Conservation (phyloP, 2,888 invertebrate species). For the Sesia apiformis region DNA sequence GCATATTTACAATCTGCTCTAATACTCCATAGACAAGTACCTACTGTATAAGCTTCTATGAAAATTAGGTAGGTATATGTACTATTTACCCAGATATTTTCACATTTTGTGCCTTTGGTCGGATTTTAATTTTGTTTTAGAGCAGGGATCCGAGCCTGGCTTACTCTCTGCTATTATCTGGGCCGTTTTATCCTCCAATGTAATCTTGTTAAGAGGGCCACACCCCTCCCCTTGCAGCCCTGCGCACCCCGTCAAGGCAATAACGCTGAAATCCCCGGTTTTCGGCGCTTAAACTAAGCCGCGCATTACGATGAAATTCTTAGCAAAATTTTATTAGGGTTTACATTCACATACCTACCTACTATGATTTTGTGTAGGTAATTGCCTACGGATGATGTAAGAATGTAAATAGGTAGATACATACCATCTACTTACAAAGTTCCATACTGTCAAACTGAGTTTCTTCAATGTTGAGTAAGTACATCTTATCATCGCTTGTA, state of each 20-base stretch:
- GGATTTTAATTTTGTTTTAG: conserved; percentile 66
- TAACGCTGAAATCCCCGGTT: conserved; percentile 65
- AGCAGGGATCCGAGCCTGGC: conserved; percentile 35
- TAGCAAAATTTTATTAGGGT: not conserved
- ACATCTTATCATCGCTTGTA: no score
- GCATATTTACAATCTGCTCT: no score
- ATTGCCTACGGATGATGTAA: no score
- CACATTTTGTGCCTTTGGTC: conserved; percentile 12
- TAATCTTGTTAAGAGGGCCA: conserved; percentile 72
- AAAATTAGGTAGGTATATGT: no score
- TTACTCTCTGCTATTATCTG: conserved; percentile 64
- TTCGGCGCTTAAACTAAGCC: conserved; percentile 64
- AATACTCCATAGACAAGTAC: no score
- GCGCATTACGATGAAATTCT: conserved; percentile 44
- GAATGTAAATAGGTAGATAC: no score
- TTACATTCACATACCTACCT: not conserved
- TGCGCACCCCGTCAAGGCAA: conserved; percentile 37
- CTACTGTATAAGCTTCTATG: no score
- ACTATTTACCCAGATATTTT: no score
- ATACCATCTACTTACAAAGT: no score
- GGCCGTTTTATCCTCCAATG: conserved; percentile 69
- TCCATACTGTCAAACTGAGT: no score
- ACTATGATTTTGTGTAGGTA: not conserved
- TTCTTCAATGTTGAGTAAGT: no score
- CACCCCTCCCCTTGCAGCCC: conserved; percentile 19